Conservation (phyloP, 30 jellyfish, hydroid and myxozoan species). For the Mastigias papua region DNA sequence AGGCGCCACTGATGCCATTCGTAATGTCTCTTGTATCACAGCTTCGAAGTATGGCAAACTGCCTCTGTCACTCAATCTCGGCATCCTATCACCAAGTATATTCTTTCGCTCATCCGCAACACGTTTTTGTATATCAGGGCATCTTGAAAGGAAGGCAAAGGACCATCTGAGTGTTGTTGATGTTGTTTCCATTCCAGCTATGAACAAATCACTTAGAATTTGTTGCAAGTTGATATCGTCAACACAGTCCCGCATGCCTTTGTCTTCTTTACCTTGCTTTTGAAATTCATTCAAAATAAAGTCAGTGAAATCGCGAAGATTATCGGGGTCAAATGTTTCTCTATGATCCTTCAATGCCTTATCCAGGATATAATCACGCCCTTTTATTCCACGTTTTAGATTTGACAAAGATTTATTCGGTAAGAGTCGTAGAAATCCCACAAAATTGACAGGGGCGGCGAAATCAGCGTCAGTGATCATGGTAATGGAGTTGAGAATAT, state of each 20-base stretch:
- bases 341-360: constrained; percentile 50
- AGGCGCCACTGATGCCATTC: constrained; percentile 78
- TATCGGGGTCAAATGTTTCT: constrained; percentile 66
- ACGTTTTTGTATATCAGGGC: constrained; percentile 78
- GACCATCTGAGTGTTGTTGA: constrained; percentile 75
- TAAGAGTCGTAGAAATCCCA: constrained; percentile 77
- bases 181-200: constrained; percentile 80
- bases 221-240: constrained; percentile 56
- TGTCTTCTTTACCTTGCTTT: constrained; percentile 18
- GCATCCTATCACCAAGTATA: constrained; percentile 68
- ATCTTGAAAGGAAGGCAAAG: constrained; percentile 55
- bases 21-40: constrained; percentile 60
- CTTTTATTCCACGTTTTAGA: constrained; percentile 46
- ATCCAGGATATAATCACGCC: constrained; percentile 55
- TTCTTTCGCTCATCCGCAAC: constrained; percentile 59
- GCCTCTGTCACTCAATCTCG: constrained; percentile 68
- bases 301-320: constrained; percentile 80
- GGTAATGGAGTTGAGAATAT: constrained; percentile 3
- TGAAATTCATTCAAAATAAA: constrained; percentile 26
- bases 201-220: constrained; percentile 67
- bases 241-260: not conserved
- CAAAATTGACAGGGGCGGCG: constrained; percentile 18
- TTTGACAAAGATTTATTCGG: constrained; percentile 59
- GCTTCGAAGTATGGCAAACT: constrained; percentile 70
- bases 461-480: not conserved